Percentiles rank a stretch among this genome's conserved stretches.
These are phyloP conservation scores for Amphimedon queenslandica DNA, from an alignment of 37 sponge, comb jelly and placozoan species.

Conservation along the genomic window DNA sequence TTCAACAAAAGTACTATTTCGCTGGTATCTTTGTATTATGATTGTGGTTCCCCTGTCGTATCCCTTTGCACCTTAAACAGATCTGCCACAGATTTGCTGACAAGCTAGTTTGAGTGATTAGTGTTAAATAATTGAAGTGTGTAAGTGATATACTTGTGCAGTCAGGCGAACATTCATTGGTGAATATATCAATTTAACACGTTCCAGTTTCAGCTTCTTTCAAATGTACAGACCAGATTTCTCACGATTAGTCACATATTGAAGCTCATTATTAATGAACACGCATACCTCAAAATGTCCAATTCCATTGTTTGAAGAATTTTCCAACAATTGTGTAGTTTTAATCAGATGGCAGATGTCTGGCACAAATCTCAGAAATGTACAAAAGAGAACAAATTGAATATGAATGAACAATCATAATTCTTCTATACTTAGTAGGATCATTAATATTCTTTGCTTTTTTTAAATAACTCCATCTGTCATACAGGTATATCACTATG, in stretches of 20 bases:
- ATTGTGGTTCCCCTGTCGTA: too few species aligned
- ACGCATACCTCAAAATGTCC: constrained; percentile 14
- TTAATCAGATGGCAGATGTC: constrained; percentile 22
- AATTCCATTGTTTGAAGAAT: not conserved
- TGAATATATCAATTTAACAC: constrained; percentile 19
- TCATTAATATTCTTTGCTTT: too few species aligned
- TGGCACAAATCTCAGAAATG: too few species aligned
- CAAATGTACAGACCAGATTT: constrained; percentile 6
- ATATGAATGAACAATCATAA: too few species aligned
- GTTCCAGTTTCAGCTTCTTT: constrained; percentile 35
- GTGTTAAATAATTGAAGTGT: constrained; percentile 5
- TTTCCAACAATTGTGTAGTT: constrained; percentile 11
- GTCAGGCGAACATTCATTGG: constrained; percentile 28
- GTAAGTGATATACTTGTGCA: too few species aligned
- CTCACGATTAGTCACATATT: too few species aligned
- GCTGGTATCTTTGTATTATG: too few species aligned
- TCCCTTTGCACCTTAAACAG: constrained; percentile 9
- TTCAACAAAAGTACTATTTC: constrained; percentile 11
- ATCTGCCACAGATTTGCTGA: constrained; percentile 33
- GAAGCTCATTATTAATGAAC: too few species aligned
- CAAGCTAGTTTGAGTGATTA: constrained; percentile 18
- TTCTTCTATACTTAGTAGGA: too few species aligned
- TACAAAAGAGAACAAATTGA: too few species aligned
- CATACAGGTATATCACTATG: too few species aligned
- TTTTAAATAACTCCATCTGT: too few species aligned